Evolutionary conservation across 1,140 invertebrate species (phyloP).

Genomic region (Aphelinus atriplicis): DNA sequence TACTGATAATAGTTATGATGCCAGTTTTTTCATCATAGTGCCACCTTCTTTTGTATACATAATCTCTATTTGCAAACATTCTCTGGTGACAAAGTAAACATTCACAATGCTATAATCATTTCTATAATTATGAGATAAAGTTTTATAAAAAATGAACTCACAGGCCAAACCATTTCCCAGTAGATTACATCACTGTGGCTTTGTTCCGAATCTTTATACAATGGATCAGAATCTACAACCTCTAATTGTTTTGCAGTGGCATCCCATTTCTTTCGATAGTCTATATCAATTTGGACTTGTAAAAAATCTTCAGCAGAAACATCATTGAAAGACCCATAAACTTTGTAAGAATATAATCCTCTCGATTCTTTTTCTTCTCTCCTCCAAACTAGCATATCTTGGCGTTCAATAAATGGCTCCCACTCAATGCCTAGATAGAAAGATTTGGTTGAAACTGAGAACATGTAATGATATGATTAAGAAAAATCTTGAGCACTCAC

Average conservation of each 20-base stretch:
- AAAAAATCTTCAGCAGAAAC: constrained; percentile 83
- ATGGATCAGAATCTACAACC: constrained; percentile 74
- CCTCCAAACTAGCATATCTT: constrained; percentile 85
- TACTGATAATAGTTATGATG: constrained; percentile 72
- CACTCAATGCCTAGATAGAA: constrained; percentile 69
- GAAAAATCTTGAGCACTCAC: constrained; percentile 39
- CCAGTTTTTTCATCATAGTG: constrained; percentile 67
- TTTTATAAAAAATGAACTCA: constrained; percentile 60
- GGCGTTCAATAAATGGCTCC: constrained; percentile 81
- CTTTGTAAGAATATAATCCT: constrained; percentile 85
- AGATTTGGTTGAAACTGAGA: constrained; percentile 26
- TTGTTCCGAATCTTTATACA: constrained; percentile 48
- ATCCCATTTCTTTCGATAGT: constrained; percentile 85
- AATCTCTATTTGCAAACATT: constrained; percentile 87
- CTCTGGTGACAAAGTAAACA: constrained; percentile 61
- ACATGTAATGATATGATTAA: neutral
- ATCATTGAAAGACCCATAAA: constrained; percentile 83
- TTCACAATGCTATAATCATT: neutral
- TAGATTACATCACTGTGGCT: constrained; percentile 80
- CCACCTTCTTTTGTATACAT: constrained; percentile 83
- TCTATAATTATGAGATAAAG: constrained; percentile 4
- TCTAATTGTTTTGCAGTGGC: constrained; percentile 76
- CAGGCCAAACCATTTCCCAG: constrained; percentile 90
- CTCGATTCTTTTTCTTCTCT: constrained; percentile 72
- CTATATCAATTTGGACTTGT: constrained; percentile 81